These are phyloP conservation scores for Otus scops DNA, from an alignment of 2,797 vertebrate genomes.

Conservation along the genomic window DNA sequence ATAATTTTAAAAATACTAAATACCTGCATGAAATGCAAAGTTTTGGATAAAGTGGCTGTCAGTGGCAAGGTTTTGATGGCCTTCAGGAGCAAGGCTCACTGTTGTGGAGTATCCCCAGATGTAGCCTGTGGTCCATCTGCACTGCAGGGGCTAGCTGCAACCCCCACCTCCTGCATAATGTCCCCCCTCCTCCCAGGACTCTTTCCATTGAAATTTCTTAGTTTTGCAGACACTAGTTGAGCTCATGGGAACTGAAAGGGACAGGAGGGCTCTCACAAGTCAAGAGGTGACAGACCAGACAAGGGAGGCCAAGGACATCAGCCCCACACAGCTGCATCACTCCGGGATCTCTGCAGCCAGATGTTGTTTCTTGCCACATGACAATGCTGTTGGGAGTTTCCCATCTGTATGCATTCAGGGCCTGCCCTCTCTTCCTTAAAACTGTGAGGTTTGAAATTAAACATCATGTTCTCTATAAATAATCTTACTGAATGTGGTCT, in stretches of 20 bases:
- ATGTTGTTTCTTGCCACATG: background rate
- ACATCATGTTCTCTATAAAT: background rate
- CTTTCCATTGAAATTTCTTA: background rate
- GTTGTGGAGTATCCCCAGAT: background rate
- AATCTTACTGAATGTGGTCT: background rate
- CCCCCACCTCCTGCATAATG: background rate
- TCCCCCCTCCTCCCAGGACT: background rate
- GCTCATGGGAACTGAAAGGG: background rate
- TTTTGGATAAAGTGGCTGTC: background rate
- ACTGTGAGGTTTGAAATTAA: slow-evolving; percentile 1
- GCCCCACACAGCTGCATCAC: accelerated
- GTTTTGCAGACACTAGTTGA: background rate
- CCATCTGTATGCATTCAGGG: background rate
- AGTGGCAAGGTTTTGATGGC: background rate
- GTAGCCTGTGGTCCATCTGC: background rate
- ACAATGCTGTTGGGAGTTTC: background rate
- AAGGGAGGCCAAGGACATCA: background rate
- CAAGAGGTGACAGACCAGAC: slow-evolving; percentile 1
- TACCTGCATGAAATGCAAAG: background rate
- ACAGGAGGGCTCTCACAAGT: background rate
- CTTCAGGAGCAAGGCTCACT: background rate
- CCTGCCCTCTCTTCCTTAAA: background rate
- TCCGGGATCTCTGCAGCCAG: background rate
- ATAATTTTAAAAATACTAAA: background rate
- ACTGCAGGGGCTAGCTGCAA: background rate